Conservation (phyloP, 2,888 invertebrate species). For the Germaria angustata region DNA sequence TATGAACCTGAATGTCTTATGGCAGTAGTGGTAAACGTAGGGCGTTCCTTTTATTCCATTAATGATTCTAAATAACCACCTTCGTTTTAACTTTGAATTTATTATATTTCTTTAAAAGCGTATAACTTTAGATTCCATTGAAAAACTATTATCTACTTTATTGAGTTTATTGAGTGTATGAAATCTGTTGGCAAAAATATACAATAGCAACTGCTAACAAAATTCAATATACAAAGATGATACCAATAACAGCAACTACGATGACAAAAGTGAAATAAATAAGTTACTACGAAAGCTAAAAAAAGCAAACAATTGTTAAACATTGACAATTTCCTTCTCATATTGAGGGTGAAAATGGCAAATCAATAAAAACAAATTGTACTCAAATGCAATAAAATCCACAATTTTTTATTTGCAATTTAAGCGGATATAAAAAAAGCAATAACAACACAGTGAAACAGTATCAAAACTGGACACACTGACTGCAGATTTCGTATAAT, state of each 20-base stretch:
- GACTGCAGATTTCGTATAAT: slow-evolving; percentile 12
- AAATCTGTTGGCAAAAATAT: slow-evolving; percentile 47
- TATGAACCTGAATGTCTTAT: too few species aligned
- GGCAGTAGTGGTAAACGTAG: background rate
- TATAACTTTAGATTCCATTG: slow-evolving; percentile 37
- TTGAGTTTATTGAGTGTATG: slow-evolving; percentile 53
- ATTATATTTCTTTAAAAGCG: background rate
- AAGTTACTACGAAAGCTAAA: too few species aligned
- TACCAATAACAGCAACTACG: slow-evolving; percentile 2
- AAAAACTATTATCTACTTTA: slow-evolving; percentile 55
- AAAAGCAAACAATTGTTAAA: slow-evolving; percentile 75
- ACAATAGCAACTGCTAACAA: slow-evolving; percentile 40
- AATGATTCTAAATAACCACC: slow-evolving; percentile 11
- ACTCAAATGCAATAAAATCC: slow-evolving; percentile 76
- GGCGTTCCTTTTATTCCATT: slow-evolving; percentile 3
- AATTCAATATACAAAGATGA: slow-evolving; percentile 8
- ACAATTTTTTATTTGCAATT: slow-evolving; percentile 38
- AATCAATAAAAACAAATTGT: slow-evolving; percentile 79
- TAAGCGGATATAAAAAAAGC: slow-evolving; percentile 34
- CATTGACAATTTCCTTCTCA: slow-evolving; percentile 77
- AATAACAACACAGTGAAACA: background rate
- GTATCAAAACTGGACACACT: slow-evolving; percentile 34
- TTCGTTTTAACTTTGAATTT: background rate
- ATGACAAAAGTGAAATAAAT: too few species aligned
- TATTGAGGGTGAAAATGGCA: slow-evolving; percentile 76